Evolutionary conservation across 64 coral and sea anemone species (phyloP).

Genomic region (Hydrozoanthus tunicans): DNA sequence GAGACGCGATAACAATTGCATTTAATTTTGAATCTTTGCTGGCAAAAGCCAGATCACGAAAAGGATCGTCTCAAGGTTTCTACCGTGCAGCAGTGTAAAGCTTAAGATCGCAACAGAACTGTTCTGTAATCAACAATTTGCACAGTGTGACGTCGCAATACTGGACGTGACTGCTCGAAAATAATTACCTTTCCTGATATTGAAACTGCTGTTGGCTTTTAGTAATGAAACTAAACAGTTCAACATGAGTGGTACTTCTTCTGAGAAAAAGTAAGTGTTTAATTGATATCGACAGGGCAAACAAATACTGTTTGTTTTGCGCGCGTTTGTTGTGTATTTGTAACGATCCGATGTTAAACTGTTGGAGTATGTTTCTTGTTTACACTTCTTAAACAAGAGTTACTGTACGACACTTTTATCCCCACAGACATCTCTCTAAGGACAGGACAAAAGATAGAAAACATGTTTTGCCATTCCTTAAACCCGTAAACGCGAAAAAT

Average conservation of each 20-base stretch:
- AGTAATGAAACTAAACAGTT: background rate
- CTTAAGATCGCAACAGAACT: background rate
- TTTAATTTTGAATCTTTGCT: background rate
- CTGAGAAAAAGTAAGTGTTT: conserved; percentile 26
- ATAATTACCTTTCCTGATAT: conserved; percentile 1
- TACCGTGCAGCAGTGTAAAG: background rate
- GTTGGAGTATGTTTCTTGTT: background rate
- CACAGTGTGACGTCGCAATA: conserved; percentile 29
- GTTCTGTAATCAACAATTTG: background rate
- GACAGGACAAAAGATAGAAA: conserved; percentile 51
- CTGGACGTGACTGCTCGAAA: background rate
- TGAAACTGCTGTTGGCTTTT: background rate
- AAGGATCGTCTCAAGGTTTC: background rate
- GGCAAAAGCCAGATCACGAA: background rate
- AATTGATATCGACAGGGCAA: background rate
- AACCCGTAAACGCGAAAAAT: conserved; percentile 33
- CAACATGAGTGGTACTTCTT: conserved; percentile 31
- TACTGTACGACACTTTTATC: background rate
- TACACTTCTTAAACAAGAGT: background rate
- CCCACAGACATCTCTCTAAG: conserved; percentile 20
- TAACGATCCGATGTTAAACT: background rate
- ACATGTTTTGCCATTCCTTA: conserved; percentile 38
- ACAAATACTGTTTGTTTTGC: background rate
- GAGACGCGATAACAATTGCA: background rate
- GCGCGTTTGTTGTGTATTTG: background rate